These are phyloP conservation scores for western clawed frog (Xenopus tropicalis) DNA, from an alignment of 2,113 vertebrate species.

Conservation along the genomic window DNA sequence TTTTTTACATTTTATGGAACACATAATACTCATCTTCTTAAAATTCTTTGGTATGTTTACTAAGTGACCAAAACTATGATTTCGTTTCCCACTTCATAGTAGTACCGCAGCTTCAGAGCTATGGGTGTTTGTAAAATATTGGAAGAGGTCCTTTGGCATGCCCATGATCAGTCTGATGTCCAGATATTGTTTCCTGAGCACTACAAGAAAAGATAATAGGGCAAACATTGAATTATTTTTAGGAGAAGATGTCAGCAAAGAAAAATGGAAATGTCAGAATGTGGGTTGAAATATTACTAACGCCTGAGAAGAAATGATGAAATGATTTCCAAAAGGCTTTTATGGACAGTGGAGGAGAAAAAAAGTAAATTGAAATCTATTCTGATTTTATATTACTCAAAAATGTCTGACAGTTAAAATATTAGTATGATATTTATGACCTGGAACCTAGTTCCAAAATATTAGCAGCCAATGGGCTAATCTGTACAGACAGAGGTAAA, in stretches of 20 bases:
- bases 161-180: conserved; percentile 37
- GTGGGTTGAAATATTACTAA: conserved; percentile 67
- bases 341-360: conserved; percentile 64
- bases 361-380: conserved; percentile 67
- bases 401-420: conserved; percentile 60
- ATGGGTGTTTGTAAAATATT: conserved; percentile 2
- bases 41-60: no score
- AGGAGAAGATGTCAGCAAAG: conserved; percentile 64
- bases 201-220: conserved; percentile 61
- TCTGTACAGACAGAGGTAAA: conserved; percentile 12
- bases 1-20: no score
- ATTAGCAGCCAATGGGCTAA: conserved; percentile 13
- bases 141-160: conserved; percentile 15
- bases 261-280: conserved; percentile 71
- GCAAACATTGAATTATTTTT: conserved; percentile 64
- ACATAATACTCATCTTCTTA: no score
- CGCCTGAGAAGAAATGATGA: conserved; percentile 63
- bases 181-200: conserved; percentile 45
- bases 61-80: no score
- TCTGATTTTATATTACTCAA: conserved; percentile 63
- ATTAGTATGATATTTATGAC: conserved; percentile 40
- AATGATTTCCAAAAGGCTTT: conserved; percentile 71
- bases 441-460: conserved; percentile 34
- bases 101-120: no score
- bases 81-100: no score